Percentiles rank a stretch among this genome's conserved stretches.
Evolutionary conservation across 2,888 invertebrate genomes (phyloP).

Genomic region (Amiota mariae): DNA sequence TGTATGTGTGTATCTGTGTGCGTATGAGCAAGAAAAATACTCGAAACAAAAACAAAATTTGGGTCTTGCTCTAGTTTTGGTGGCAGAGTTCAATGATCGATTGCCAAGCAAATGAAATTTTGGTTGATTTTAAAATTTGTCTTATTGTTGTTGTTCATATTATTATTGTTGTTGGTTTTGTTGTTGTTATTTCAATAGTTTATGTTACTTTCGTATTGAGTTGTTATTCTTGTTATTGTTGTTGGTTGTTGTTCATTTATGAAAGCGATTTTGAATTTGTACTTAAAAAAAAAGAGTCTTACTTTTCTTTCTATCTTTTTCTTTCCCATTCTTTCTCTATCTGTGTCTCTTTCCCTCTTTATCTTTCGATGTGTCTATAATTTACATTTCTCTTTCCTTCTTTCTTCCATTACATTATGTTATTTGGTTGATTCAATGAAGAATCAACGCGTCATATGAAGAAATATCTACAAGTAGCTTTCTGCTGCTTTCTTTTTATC

Average conservation of each 20-base stretch:
- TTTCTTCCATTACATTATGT: neutral
- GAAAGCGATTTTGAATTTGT: conserved; percentile 13
- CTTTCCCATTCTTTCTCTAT: neutral
- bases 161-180: conserved; percentile 6
- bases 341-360: conserved; percentile 4
- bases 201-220: conserved; percentile 1
- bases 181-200: neutral
- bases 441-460: conserved; percentile 16
- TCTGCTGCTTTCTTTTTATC: conserved; percentile 22
- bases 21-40: no score
- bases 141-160: no score
- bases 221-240: conserved; percentile 10
- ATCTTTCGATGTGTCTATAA: neutral
- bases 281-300: neutral
- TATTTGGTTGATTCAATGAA: neutral
- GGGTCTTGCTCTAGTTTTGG: conserved; percentile 70
- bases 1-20: no score
- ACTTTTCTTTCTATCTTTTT: neutral
- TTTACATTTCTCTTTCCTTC: neutral
- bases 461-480: neutral
- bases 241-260: conserved; percentile 1
- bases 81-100: conserved; percentile 63
- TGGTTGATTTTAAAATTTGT: neutral
- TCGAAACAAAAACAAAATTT: conserved; percentile 50
- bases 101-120: conserved; percentile 18